Base-by-base conservation (phyloP, 2,113 vertebrate species). In the Riparia riparia region DNA sequence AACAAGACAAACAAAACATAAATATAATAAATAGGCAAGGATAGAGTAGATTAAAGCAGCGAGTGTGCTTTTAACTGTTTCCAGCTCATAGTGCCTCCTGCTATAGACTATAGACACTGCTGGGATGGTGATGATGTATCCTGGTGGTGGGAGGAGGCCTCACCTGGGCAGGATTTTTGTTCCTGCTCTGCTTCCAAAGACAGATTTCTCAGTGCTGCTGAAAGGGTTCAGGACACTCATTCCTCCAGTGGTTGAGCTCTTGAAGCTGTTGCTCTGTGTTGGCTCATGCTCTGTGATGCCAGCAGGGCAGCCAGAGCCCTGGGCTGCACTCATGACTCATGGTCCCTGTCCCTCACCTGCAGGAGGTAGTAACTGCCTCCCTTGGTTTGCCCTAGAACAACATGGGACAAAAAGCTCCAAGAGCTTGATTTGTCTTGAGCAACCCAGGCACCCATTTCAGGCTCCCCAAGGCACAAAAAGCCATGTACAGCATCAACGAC, bases 361-460 rank as follows among this genome's bases (percentile, higher is more conserved):
- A n/a, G 7, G 70, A 3, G 0, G 0, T 34, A 16, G 19, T 21
- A 31, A 10, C 7, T 4, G 9, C 31, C 8, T 53, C n/a, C 26
- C 9, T n/a, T 17, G 37, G 29, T 51, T 31, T 31, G 12, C 21
- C 17, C 6, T 14, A 37, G 19, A n/a, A 22, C 26, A 26, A 24
- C 0, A 0, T 0, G 0, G 10, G 16, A 37, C 58, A 26, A 20
- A 26, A 53, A 10, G 15, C 12, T 57, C 8, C 12, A 14, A 88
- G 31, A 19, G 6, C 19, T 76, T 76, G 9, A 13, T 57, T 66
- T 70, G 4, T 17, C 22, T 45, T 56, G 32, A 79, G 34, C 11
- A 69, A 25, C 21, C 32, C 50, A 91, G 29, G 21, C 21, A 60
- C 7, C 7, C 0, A 2, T 7, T 83, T 47, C 32, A 78, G 17